phyloP scores from a whole-genome alignment of 64 coral and sea anemone genomes.

The Stichodactyla helianthus region DNA sequence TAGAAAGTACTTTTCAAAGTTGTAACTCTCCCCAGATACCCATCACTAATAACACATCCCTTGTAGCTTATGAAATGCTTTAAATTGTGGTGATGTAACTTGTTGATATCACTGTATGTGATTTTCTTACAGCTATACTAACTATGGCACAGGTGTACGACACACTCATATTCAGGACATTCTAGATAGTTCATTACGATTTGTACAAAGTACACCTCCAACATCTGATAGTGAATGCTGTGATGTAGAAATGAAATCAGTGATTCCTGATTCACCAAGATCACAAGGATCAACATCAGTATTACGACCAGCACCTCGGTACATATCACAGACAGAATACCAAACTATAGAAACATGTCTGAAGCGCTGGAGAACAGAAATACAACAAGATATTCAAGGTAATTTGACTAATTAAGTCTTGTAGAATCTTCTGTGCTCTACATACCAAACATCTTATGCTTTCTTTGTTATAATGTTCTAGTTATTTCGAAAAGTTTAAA shows the following conservation, averaged over 20 bases:
- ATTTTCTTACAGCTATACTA: conserved; percentile 39
- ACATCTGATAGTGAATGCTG: conserved; percentile 22
- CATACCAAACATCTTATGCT: background rate
- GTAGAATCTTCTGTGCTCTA: too few species aligned
- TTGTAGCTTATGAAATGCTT: too few species aligned
- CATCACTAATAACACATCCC: too few species aligned
- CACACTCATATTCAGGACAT: conserved; percentile 62
- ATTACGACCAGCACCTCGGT: conserved; percentile 57
- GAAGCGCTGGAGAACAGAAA: conserved; percentile 62
- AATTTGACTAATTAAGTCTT: background rate
- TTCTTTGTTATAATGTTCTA: background rate
- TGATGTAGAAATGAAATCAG: conserved; percentile 64
- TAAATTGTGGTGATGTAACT: too few species aligned
- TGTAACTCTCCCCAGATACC: background rate
- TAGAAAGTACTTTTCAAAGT: background rate
- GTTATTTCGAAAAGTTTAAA: conserved; percentile 19
- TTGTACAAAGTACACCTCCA: conserved; percentile 62
- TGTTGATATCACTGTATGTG: background rate
- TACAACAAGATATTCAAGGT: conserved; percentile 79
- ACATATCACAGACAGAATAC: conserved; percentile 48
- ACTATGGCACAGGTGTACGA: conserved; percentile 54
- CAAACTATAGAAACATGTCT: conserved; percentile 57
- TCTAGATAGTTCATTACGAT: conserved; percentile 55
- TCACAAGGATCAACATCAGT: conserved; percentile 28
- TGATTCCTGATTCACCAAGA: conserved; percentile 42